Evolutionary conservation across 2,888 invertebrate species (phyloP).

Genomic region (Epistrophe grossulariae): DNA sequence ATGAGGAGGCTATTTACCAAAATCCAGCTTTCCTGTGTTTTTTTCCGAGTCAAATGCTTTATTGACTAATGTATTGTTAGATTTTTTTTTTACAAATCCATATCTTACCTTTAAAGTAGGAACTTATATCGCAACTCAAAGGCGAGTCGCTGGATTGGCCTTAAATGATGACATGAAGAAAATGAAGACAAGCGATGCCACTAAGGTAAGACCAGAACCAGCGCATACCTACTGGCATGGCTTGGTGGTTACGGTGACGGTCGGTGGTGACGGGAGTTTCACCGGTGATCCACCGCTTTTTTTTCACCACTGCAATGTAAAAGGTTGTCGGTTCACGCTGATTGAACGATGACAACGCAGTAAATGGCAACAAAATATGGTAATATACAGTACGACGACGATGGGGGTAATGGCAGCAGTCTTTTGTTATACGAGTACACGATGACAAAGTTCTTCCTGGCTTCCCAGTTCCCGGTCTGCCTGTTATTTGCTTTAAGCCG

Average conservation of each 20-base stretch:
- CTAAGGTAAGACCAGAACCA: not conserved
- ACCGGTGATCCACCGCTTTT: constrained; percentile 8
- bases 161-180: constrained; percentile 25
- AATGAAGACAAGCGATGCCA: constrained; percentile 23
- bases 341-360: constrained; percentile 70
- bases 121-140: not conserved
- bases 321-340: constrained; percentile 56
- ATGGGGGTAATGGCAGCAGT: constrained; percentile 25
- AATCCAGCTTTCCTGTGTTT: no score
- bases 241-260: not conserved
- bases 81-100: not conserved
- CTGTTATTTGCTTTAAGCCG: constrained; percentile 38
- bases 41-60: no score
- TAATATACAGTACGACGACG: constrained; percentile 35
- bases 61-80: no score
- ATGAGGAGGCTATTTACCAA: no score
- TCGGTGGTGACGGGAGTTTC: not conserved
- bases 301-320: constrained; percentile 47
- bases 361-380: constrained; percentile 66
- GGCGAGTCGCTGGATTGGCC: constrained; percentile 11
- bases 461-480: constrained; percentile 13
- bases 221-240: not conserved
- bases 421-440: constrained; percentile 46
- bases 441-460: constrained; percentile 50
- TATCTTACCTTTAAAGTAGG: not conserved